A percentile compares a stretch with the other conserved stretches of the same genome.
phyloP scores from a whole-genome alignment of 2,888 invertebrate species.

The Pammene fasciana region DNA sequence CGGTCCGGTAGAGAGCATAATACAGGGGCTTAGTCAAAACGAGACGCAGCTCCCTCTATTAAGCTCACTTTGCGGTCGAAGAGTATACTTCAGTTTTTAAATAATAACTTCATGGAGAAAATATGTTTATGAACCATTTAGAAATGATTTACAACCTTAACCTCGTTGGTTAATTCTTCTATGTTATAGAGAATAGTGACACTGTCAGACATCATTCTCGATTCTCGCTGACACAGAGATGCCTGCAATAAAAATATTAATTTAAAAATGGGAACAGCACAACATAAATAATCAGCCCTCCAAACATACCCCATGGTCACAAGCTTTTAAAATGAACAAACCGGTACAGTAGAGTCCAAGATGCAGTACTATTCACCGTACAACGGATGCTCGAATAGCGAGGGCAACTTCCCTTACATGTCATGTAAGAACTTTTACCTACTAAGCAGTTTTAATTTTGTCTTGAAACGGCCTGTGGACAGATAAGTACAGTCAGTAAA shows the following conservation, averaged over 20 bases:
- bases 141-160: no score
- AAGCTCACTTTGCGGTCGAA: no score
- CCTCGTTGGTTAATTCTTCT: no score
- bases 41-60: no score
- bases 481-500: no score
- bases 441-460: not conserved
- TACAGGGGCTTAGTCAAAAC: no score
- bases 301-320: conserved; percentile 16
- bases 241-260: conserved; percentile 18
- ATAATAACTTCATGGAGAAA: no score
- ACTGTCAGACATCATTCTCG: conserved; percentile 11
- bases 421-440: conserved; percentile 42
- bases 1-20: no score
- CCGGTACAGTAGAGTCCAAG: conserved; percentile 25
- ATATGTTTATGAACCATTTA: no score
- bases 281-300: conserved; percentile 10
- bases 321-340: conserved; percentile 28
- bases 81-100: no score
- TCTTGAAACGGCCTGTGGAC: not conserved
- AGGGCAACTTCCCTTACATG: conserved; percentile 39
- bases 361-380: conserved; percentile 64
- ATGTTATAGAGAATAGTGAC: not conserved
- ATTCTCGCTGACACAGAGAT: conserved; percentile 2
- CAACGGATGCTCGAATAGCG: conserved; percentile 40
- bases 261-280: conserved; percentile 29